These are phyloP conservation scores for Boulengeromyrus knoepffleri DNA, from an alignment of 2,113 vertebrate genomes.

Conservation along the genomic window DNA sequence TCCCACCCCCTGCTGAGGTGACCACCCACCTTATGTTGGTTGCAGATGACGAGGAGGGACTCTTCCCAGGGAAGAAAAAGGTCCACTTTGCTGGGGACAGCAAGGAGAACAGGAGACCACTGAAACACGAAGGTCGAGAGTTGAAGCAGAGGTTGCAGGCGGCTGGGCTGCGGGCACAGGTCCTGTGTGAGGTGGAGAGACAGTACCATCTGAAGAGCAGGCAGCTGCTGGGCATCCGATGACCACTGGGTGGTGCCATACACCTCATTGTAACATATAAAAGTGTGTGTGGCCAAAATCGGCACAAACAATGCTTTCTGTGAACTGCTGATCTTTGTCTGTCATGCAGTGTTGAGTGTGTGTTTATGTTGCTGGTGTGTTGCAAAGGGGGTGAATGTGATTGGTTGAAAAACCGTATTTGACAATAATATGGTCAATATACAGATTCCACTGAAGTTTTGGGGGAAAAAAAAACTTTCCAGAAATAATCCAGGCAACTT, in stretches of 20 bases:
- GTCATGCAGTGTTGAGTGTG: not conserved
- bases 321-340: not conserved
- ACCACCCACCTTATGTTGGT: constrained; percentile 20
- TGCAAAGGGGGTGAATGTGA: not conserved
- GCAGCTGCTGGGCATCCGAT: constrained; percentile 82
- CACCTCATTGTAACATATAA: not conserved
- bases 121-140: constrained; percentile 48
- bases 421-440: not conserved
- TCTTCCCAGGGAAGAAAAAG: constrained; percentile 70
- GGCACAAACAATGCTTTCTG: not conserved
- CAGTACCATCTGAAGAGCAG: constrained; percentile 71
- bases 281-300: not conserved
- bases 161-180: constrained; percentile 65
- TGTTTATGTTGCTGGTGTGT: too few relatives aligned
- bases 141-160: constrained; percentile 68
- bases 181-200: constrained; percentile 67
- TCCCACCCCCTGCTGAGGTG: not conserved
- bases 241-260: not conserved
- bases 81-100: constrained; percentile 71
- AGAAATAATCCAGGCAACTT: not conserved
- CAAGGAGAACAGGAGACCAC: constrained; percentile 64
- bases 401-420: not conserved
- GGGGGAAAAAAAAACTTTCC: not conserved
- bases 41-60: constrained; percentile 53
- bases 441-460: not conserved